A percentile compares a stretch with the other conserved stretches of the same genome.
Evolutionary conservation across 2,797 vertebrate genomes (phyloP).

Genomic region (Spinibarbus caldwelli): DNA sequence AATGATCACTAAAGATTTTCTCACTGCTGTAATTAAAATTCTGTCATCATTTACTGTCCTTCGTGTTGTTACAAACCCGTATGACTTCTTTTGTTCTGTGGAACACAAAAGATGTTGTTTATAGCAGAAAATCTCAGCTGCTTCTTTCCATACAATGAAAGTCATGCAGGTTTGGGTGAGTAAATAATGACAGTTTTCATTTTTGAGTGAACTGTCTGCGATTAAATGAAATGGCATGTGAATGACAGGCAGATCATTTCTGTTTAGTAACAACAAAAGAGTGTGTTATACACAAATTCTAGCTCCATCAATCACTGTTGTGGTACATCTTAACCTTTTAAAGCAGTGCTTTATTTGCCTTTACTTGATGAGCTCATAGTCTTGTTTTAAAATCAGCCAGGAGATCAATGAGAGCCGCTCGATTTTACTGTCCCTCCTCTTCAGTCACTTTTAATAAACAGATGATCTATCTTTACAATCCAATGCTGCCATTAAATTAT

Average conservation of each 20-base stretch:
- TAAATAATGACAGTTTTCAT: background rate
- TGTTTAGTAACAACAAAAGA: background rate
- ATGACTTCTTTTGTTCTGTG: background rate
- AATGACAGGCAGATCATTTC: background rate
- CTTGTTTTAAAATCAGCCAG: conserved; percentile 30
- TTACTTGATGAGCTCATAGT: conserved; percentile 34
- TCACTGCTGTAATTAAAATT: background rate
- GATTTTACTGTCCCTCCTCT: conserved; percentile 29
- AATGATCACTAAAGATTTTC: background rate
- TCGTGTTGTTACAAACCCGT: background rate
- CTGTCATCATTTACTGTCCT: background rate
- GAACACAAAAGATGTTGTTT: background rate
- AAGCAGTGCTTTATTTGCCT: conserved; percentile 12
- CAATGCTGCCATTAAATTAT: conserved; percentile 43
- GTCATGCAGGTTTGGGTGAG: background rate
- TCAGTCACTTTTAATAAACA: conserved; percentile 50
- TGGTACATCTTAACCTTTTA: background rate
- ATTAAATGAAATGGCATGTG: background rate
- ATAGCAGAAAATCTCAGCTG: background rate
- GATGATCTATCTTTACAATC: conserved; percentile 26
- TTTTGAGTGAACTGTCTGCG: background rate
- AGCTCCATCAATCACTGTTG: background rate
- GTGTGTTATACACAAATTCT: background rate
- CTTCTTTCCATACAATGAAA: background rate
- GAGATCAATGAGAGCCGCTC: conserved; percentile 39